Percentiles rank a stretch among this genome's conserved stretches.
Conservation (phyloP, 2,797 vertebrate species). For the Schizopygopsis malacanthus region DNA sequence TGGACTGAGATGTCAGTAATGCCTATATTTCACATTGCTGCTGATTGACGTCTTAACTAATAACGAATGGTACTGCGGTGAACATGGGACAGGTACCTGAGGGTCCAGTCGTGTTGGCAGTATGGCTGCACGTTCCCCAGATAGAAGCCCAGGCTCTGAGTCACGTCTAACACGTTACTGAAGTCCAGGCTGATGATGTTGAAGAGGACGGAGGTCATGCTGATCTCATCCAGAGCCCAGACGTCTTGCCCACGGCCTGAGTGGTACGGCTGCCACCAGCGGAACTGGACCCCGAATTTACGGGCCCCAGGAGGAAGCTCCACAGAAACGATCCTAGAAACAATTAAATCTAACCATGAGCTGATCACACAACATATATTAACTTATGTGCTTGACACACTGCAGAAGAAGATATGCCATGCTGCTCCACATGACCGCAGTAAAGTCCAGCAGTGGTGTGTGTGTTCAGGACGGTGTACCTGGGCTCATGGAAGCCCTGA, state of each 20-base stretch:
- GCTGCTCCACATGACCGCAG: neutral
- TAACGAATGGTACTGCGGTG: neutral
- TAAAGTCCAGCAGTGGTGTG: neutral
- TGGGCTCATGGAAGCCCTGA: slow-evolving; percentile 95
- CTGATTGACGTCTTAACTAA: neutral
- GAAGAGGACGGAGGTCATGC: slow-evolving; percentile 97
- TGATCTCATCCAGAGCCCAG: slow-evolving; percentile 98
- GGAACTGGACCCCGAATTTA: slow-evolving; percentile 95
- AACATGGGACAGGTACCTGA: slow-evolving; percentile 79
- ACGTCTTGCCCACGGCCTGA: slow-evolving; percentile 94
- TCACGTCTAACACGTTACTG: slow-evolving; percentile 94
- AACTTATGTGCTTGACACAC: neutral
- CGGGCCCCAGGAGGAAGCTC: slow-evolving; percentile 91
- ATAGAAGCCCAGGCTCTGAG: slow-evolving; percentile 98
- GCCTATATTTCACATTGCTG: neutral
- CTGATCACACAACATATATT: slow-evolving; percentile 6
- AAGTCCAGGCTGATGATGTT: slow-evolving; percentile 98
- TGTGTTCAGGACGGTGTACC: slow-evolving; percentile 72
- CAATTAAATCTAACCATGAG: neutral
- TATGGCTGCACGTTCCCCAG: slow-evolving; percentile 97
- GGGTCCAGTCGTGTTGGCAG: slow-evolving; percentile 97
- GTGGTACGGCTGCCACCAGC: slow-evolving; percentile 99
- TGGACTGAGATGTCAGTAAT: neutral
- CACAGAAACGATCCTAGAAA: slow-evolving; percentile 91
- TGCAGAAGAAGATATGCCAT: neutral